Evolutionary conservation across 1,140 invertebrate genomes (phyloP).

Genomic region (Drosophila nannoptera): DNA sequence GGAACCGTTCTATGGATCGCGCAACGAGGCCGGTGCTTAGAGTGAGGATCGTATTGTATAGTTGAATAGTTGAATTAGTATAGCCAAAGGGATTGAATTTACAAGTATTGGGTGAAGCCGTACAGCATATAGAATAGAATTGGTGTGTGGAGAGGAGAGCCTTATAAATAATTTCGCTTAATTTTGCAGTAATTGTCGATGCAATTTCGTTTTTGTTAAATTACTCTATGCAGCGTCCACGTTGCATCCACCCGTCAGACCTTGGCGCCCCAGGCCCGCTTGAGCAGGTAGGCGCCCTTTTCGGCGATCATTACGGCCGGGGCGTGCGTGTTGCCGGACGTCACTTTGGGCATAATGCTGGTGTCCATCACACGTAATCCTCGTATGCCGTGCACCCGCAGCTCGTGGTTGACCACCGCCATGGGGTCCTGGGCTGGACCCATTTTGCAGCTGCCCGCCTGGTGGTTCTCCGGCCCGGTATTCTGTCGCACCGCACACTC

Average conservation of each 20-base stretch:
- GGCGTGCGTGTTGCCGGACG: conserved; percentile 83
- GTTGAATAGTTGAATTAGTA: conserved; percentile 24
- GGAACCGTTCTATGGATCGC: conserved; percentile 31
- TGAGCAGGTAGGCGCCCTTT: conserved; percentile 84
- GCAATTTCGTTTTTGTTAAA: conserved; percentile 58
- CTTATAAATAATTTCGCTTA: conserved; percentile 61
- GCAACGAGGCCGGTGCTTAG: conserved; percentile 50
- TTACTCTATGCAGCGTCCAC: conserved; percentile 79
- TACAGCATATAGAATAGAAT: conserved; percentile 21
- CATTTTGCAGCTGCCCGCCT: conserved; percentile 87
- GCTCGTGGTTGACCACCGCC: conserved; percentile 82
- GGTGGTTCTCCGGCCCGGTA: conserved; percentile 91
- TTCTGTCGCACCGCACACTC: conserved; percentile 87
- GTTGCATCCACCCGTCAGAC: conserved; percentile 78
- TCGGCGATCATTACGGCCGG: conserved; percentile 84
- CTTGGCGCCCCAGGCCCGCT: conserved; percentile 82
- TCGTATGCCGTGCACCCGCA: conserved; percentile 81
- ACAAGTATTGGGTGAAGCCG: conserved; percentile 13
- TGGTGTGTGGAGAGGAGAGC: conserved; percentile 11
- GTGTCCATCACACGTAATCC: conserved; percentile 83
- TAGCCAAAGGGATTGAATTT: conserved; percentile 28
- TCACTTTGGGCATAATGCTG: conserved; percentile 84
- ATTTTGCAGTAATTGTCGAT: conserved; percentile 45
- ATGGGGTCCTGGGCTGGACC: conserved; percentile 80
- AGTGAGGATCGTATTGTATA: conserved; percentile 27